Evolutionary conservation across 2,797 vertebrate genomes (phyloP).

Genomic region (Enoplosus armatus): DNA sequence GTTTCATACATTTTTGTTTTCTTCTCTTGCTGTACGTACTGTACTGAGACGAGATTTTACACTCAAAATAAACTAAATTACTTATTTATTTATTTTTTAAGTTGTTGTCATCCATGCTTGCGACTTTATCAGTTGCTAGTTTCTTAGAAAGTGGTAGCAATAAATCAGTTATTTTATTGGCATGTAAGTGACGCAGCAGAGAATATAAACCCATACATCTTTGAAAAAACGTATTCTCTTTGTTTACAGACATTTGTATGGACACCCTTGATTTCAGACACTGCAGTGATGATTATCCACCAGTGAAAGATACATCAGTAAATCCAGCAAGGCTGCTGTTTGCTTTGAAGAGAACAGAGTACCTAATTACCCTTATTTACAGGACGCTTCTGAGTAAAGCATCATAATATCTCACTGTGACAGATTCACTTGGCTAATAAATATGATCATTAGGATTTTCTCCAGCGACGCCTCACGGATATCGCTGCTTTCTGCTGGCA

Average conservation of each 20-base stretch:
- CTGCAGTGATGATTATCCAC: conserved; percentile 52
- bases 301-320: conserved; percentile 66
- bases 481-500: conserved; percentile 68
- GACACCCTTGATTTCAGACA: conserved; percentile 44
- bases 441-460: conserved; percentile 75
- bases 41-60: background rate
- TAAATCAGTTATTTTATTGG: conserved; percentile 26
- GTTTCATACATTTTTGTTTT: background rate
- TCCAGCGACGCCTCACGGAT: conserved; percentile 71
- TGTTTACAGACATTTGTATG: conserved; percentile 49
- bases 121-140: background rate
- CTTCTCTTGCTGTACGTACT: background rate
- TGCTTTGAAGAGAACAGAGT: conserved; percentile 78
- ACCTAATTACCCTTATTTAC: conserved; percentile 82
- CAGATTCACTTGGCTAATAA: conserved; percentile 73
- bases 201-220: conserved; percentile 34
- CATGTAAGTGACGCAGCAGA: background rate
- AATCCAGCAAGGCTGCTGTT: conserved; percentile 71
- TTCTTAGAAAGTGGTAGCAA: background rate
- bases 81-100: background rate
- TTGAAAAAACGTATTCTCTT: conserved; percentile 31
- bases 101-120: background rate
- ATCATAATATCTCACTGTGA: conserved; percentile 65
- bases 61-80: background rate
- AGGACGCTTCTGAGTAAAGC: conserved; percentile 71